Base-by-base conservation (phyloP, 2,888 invertebrate genomes). In the Sminthurinus aureus region DNA sequence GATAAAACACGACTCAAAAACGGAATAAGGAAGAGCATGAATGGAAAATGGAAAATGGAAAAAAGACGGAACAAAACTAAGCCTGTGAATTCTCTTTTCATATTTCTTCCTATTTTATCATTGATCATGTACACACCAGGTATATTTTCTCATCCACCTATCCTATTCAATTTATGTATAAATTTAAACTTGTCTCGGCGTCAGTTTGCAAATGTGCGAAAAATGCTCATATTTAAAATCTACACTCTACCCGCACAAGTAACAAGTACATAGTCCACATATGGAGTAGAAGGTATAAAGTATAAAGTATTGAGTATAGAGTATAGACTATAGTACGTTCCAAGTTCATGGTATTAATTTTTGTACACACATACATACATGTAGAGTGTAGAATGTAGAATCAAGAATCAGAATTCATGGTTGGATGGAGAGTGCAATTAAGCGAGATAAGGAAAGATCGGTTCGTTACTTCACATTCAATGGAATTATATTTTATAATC, bases 391-490 rank as follows among this genome's bases (percentile, higher is more conserved):
- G 13, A 64, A 18, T 64, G n/a, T 9, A 64, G 13, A 64, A 64
- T n/a, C 4, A 12, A 20, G 20, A 67, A n/a, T 20, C 67, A 67
- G 22, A 24, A 20, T 71, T 71, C 24, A 71, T 71, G 71, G 22
- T 24, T 71, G 22, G 24, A 24, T 71, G 71, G 71, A 11, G 71
- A 24, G 71, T 71, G 71, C 71, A 71, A 71, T 71, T 22, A 71
- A 24, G 71, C 71, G 71, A 71, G 71, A 24, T 13, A 15, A 24
- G 71, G 24, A 24, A 15, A 24, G 13, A 26, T 71, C 26, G 12
- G 12, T 71, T 71, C 26, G 71, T 71, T 71, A 71, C 71, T 24
- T 24, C 11, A 71, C 71, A 71, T 71, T 71, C 67, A 67, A 67
- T 67, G 38, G 58, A 58, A 58, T 24, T 22, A 3, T 22, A n/a